Percentiles rank a stretch among this genome's conserved stretches.
These are phyloP conservation scores for Cebidichthys violaceus DNA, from an alignment of 2,113 vertebrate genomes.

Conservation along the genomic window DNA sequence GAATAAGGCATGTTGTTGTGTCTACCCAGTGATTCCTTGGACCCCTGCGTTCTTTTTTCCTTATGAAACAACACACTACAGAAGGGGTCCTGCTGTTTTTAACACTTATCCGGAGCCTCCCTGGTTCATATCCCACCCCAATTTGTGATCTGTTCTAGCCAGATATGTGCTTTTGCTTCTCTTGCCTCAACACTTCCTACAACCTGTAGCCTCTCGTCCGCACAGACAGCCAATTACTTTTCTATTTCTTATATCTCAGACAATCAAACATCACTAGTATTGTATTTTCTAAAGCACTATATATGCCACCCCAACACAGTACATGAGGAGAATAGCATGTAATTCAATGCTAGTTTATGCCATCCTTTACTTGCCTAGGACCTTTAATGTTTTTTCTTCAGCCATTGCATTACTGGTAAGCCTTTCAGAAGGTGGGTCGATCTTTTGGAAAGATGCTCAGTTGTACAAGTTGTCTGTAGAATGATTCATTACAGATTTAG, in stretches of 20 bases:
- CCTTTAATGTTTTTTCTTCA: constrained; percentile 61
- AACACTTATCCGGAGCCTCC: constrained; percentile 35
- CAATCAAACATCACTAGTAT: constrained; percentile 78
- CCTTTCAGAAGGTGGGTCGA: constrained; percentile 41
- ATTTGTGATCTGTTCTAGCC: constrained; percentile 57
- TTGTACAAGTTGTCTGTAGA: constrained; percentile 47
- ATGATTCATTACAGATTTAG: constrained; percentile 45
- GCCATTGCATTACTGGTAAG: constrained; percentile 36
- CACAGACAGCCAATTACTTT: constrained; percentile 65
- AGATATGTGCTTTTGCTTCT: constrained; percentile 64
- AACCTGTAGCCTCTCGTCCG: constrained; percentile 71
- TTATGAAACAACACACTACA: constrained; percentile 76
- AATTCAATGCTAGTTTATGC: constrained; percentile 57
- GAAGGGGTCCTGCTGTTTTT: constrained; percentile 64
- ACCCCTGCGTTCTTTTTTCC: constrained; percentile 47
- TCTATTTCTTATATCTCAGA: constrained; percentile 74
- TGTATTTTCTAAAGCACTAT: constrained; percentile 69
- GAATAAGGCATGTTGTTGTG: constrained; percentile 71
- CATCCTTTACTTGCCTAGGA: constrained; percentile 61
- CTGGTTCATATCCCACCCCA: constrained; percentile 43
- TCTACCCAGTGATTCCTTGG: constrained; percentile 63
- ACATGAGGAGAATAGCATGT: constrained; percentile 66
- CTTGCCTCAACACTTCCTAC: constrained; percentile 56
- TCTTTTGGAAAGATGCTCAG: constrained; percentile 23
- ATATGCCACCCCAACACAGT: constrained; percentile 45